A percentile compares a stretch with the other conserved stretches of the same genome.
These are phyloP conservation scores for Phalacrocorax brasilianus DNA, from an alignment of 2,113 vertebrate species.

Conservation along the genomic window DNA sequence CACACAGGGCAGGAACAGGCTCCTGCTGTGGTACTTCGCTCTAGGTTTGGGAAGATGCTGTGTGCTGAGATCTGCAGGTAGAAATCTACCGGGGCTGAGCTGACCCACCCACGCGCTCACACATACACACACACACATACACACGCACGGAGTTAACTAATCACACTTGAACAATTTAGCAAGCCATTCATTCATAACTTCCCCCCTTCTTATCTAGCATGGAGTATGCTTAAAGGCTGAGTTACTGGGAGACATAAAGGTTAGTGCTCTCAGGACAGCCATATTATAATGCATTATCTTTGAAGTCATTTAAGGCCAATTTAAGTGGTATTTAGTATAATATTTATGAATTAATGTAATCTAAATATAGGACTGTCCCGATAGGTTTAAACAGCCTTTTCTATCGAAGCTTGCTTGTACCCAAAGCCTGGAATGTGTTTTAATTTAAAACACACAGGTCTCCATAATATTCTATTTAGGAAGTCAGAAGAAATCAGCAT, in stretches of 20 bases:
- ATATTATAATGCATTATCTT: constrained; percentile 81
- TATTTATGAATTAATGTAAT: constrained; percentile 85
- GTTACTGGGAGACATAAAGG: constrained; percentile 77
- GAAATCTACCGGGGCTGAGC: background rate
- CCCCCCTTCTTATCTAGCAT: constrained; percentile 52
- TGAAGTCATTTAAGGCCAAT: constrained; percentile 81
- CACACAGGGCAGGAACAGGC: background rate
- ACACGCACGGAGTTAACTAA: constrained; percentile 15
- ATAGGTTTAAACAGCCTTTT: constrained; percentile 69
- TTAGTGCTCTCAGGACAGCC: constrained; percentile 81
- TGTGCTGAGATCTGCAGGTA: background rate
- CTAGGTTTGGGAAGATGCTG: background rate
- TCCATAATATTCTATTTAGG: constrained; percentile 63
- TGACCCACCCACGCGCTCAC: constrained; percentile 4
- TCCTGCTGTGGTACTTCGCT: constrained; percentile 10
- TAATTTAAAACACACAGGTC: constrained; percentile 68
- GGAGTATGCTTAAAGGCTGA: constrained; percentile 71
- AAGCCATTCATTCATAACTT: constrained; percentile 78
- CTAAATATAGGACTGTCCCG: constrained; percentile 75
- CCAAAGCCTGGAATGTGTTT: constrained; percentile 48
- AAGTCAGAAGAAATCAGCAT: constrained; percentile 65
- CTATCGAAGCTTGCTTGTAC: constrained; percentile 57
- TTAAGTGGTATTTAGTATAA: constrained; percentile 82
- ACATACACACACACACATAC: background rate
- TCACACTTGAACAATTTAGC: constrained; percentile 62